These are phyloP conservation scores for Campoplex nolae DNA, from an alignment of 2,888 invertebrate genomes.

Conservation along the genomic window DNA sequence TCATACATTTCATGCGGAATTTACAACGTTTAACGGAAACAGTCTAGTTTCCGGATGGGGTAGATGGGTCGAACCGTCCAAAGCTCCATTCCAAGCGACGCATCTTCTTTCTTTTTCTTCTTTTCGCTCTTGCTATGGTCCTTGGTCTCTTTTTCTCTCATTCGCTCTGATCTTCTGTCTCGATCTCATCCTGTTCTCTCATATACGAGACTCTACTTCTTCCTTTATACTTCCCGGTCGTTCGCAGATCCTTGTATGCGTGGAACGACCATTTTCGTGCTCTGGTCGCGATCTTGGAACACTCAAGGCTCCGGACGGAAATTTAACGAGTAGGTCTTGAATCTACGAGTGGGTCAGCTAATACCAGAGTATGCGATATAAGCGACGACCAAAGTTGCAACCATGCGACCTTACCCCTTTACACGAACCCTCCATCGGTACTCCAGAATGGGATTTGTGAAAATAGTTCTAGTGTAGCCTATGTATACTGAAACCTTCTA, in stretches of 20 bases:
- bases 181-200: conserved; percentile 49
- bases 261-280: conserved; percentile 70
- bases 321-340: conserved; percentile 69
- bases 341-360: conserved; percentile 67
- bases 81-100: conserved; percentile 59
- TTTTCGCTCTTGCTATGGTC: neutral
- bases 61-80: conserved; percentile 67
- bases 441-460: conserved; percentile 22
- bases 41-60: conserved; percentile 70
- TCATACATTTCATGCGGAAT: conserved; percentile 73
- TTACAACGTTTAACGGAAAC: conserved; percentile 73
- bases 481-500: neutral
- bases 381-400: conserved; percentile 33
- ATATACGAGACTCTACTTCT: conserved; percentile 55
- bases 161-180: neutral
- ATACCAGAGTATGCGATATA: conserved; percentile 30
- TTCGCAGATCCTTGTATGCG: conserved; percentile 68
- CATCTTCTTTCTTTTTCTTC: conserved; percentile 38
- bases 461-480: conserved; percentile 14
- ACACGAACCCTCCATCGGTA: neutral
- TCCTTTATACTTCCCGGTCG: conserved; percentile 41
- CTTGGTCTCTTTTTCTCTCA: conserved; percentile 20
- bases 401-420: neutral
- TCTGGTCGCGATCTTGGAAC: conserved; percentile 67
- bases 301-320: conserved; percentile 65